Conservation (phyloP, 23 tunicate genomes). For the Halocynthia aurantium region DNA sequence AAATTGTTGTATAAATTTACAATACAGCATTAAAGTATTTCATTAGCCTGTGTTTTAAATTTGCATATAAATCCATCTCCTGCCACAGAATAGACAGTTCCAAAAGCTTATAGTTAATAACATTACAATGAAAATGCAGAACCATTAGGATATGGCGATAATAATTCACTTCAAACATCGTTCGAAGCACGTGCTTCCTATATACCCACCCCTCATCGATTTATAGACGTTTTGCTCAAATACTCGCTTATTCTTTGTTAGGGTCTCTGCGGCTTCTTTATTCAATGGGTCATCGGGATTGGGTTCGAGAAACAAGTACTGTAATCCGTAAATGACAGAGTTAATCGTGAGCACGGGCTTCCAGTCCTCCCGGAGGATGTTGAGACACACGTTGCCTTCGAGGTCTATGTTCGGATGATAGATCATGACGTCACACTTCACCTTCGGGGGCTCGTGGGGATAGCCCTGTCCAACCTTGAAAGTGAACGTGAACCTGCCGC, state of each 20-base stretch:
- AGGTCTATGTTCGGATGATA: slow-evolving; percentile 99
- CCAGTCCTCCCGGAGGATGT: slow-evolving; percentile 98
- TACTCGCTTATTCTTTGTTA: slow-evolving; percentile 59
- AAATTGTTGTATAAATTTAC: too few relatives aligned
- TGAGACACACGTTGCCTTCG: slow-evolving; percentile 98
- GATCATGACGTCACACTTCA: slow-evolving; percentile 94
- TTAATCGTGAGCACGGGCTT: slow-evolving; percentile 95
- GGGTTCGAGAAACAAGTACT: slow-evolving; percentile 89
- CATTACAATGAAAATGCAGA: not conserved
- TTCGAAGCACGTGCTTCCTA: slow-evolving; percentile 83
- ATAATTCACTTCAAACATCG: slow-evolving; percentile 52
- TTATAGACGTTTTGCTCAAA: slow-evolving; percentile 93
- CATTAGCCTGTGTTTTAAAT: not conserved
- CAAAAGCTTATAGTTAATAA: not conserved
- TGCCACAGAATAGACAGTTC: too few relatives aligned
- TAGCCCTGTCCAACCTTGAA: slow-evolving; percentile 77
- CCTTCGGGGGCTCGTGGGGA: slow-evolving; percentile 99
- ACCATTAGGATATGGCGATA: too few relatives aligned
- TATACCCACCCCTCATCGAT: slow-evolving; percentile 91
- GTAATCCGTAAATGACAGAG: slow-evolving; percentile 91
- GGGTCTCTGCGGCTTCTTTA: slow-evolving; percentile 94
- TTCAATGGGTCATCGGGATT: slow-evolving; percentile 98
- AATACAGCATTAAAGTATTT: too few relatives aligned
- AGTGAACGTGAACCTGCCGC: slow-evolving; percentile 87
- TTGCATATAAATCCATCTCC: not conserved